These are phyloP conservation scores for Drosophila nr. fundita DNA, from an alignment of 2,888 invertebrate genomes.

Conservation along the genomic window DNA sequence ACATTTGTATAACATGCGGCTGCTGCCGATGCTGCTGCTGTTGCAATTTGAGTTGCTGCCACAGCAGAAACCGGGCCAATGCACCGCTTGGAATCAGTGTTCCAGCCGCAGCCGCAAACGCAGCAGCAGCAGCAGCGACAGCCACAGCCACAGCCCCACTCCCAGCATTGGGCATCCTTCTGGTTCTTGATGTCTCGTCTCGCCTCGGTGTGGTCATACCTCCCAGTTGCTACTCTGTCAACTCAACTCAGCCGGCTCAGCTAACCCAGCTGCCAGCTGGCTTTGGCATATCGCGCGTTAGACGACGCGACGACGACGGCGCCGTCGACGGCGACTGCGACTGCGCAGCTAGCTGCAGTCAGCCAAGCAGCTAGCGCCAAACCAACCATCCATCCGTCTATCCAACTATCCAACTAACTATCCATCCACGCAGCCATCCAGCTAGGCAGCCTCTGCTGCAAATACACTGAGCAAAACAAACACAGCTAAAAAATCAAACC, in stretches of 20 bases:
- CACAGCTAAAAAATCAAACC: neutral
- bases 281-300: slow-evolving; percentile 30
- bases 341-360: slow-evolving; percentile 65
- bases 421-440: slow-evolving; percentile 52
- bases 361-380: slow-evolving; percentile 70
- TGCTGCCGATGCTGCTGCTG: slow-evolving; percentile 9
- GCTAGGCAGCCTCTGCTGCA: slow-evolving; percentile 31
- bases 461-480: slow-evolving; percentile 6
- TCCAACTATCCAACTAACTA: slow-evolving; percentile 32
- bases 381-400: slow-evolving; percentile 44
- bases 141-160: slow-evolving; percentile 18
- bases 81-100: slow-evolving; percentile 42
- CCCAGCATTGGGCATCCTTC: slow-evolving; percentile 45
- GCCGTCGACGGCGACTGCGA: slow-evolving; percentile 10
- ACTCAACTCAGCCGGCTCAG: slow-evolving; percentile 13
- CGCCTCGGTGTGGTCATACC: slow-evolving; percentile 57
- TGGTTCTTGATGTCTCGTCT: slow-evolving; percentile 19
- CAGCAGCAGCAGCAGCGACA: neutral
- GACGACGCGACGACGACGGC: slow-evolving; percentile 19
- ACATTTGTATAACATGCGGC: slow-evolving; percentile 77
- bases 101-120: neutral
- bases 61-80: slow-evolving; percentile 53
- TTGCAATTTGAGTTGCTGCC: slow-evolving; percentile 52
- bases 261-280: slow-evolving; percentile 13
- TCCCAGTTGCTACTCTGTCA: slow-evolving; percentile 47